Evolutionary conservation across 2,797 vertebrate species (phyloP).

Genomic region (Acipenser transmontanus): DNA sequence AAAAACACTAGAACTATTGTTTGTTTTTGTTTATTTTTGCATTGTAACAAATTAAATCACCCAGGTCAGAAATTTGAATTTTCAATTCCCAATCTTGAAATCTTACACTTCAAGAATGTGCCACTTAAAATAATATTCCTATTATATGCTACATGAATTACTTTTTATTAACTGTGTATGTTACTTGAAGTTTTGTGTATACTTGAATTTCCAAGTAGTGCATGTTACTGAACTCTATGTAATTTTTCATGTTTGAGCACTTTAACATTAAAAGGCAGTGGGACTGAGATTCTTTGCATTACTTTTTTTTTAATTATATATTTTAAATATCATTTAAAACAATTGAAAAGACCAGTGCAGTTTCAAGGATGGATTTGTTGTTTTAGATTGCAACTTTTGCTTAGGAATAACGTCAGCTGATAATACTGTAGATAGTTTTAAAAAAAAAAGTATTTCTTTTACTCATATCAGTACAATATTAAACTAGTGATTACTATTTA

Average conservation of each 20-base stretch:
- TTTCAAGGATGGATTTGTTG: too few relatives aligned
- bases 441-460: too few relatives aligned
- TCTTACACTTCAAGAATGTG: slow-evolving; percentile 44
- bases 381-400: too few relatives aligned
- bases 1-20: too few relatives aligned
- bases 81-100: slow-evolving; percentile 30
- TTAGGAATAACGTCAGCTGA: too few relatives aligned
- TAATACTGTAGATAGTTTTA: too few relatives aligned
- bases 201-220: slow-evolving; percentile 62
- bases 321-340: too few relatives aligned
- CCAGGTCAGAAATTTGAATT: slow-evolving; percentile 10
- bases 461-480: too few relatives aligned
- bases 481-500: too few relatives aligned
- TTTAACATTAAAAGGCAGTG: slow-evolving; percentile 64
- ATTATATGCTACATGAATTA: slow-evolving; percentile 47
- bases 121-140: slow-evolving; percentile 35
- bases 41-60: slow-evolving; percentile 26
- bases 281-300: slow-evolving; percentile 40
- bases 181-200: slow-evolving; percentile 59
- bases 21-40: neutral
- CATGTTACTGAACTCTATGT: slow-evolving; percentile 69
- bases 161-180: slow-evolving; percentile 40
- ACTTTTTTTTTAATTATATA: slow-evolving; percentile 14
- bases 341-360: too few relatives aligned
- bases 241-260: slow-evolving; percentile 61